Evolutionary conservation across 2,797 vertebrate species (phyloP).

Genomic region (Lepidocolaptes lacrymiger): DNA sequence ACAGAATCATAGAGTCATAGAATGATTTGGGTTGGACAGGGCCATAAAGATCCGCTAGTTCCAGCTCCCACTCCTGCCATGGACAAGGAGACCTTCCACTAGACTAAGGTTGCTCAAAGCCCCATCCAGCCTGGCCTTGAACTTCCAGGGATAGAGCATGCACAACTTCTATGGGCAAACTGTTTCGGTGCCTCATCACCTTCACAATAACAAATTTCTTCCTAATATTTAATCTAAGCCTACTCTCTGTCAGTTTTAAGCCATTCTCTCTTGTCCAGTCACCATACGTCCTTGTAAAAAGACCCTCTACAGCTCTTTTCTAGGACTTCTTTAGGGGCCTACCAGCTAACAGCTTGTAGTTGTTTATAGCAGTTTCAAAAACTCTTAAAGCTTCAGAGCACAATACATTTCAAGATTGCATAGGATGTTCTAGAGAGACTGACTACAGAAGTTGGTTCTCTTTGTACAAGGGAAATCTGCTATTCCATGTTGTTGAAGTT

Average conservation of each 20-base stretch:
- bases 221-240: neutral
- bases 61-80: neutral
- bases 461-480: neutral
- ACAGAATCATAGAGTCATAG: neutral
- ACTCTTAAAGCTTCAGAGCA: neutral
- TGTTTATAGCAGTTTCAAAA: neutral
- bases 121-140: neutral
- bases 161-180: neutral
- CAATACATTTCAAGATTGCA: neutral
- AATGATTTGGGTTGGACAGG: neutral
- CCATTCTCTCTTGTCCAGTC: neutral
- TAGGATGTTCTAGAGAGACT: neutral
- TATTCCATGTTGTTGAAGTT: neutral
- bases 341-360: neutral
- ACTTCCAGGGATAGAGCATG: neutral
- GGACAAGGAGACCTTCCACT: rapidly evolving
- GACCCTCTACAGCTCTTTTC: too few species aligned
- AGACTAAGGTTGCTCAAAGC: neutral
- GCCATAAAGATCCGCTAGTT: neutral
- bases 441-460: neutral
- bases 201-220: neutral
- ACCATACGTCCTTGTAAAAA: neutral
- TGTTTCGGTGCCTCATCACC: neutral
- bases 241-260: neutral
- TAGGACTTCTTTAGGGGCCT: neutral